Base-by-base conservation (phyloP, 2,888 invertebrate species). In the Euzetes globulus region DNA sequence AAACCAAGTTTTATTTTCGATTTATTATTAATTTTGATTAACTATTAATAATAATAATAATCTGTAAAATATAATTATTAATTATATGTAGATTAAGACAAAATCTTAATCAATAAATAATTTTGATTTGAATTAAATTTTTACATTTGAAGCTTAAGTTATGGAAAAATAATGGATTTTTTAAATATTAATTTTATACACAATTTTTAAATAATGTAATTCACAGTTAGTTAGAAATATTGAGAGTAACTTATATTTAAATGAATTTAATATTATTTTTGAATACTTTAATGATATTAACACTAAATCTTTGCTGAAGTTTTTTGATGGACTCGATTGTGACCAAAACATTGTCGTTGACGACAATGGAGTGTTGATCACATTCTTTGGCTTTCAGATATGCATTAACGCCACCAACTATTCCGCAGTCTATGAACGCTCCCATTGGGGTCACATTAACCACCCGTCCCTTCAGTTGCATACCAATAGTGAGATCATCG, bases 361-460 rank as follows among this genome's bases (percentile, higher is more conserved):
- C 70, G 7, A 7, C 41, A 47, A 70, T 41, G 0, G 22, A 17
- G 45, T 70, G 25, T 70, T 22, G 15, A 3, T 13, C 6, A 13
- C 70, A 47, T 25, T 70, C 45, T 7, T 70, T 45, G 27, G 72
- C 3, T 0, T 22, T 15, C 13, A 72, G 41, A 58, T 72, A 72
- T 3, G 72, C 72, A 47, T 52, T 72, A 29, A 37, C 19, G 0
- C 58, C 58, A 19, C 41, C 41, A 29, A 82, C 83, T 1, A 84
- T 81, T 4, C 84, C 85, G 71, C 84, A 80, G 81, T 96, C 95
- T 0, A 94, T 90, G 83, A 96, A 96, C 72, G 90, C 90, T 0
- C 96, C 96, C 82, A 96, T 96, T 77, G 91, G 89, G 0, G 92
- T 92, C 0, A 91, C 88, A 82, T 95, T 95, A 19, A 87, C 87